These are phyloP conservation scores for Acanthiza pusilla DNA, from an alignment of 2,797 vertebrate genomes.

Conservation along the genomic window DNA sequence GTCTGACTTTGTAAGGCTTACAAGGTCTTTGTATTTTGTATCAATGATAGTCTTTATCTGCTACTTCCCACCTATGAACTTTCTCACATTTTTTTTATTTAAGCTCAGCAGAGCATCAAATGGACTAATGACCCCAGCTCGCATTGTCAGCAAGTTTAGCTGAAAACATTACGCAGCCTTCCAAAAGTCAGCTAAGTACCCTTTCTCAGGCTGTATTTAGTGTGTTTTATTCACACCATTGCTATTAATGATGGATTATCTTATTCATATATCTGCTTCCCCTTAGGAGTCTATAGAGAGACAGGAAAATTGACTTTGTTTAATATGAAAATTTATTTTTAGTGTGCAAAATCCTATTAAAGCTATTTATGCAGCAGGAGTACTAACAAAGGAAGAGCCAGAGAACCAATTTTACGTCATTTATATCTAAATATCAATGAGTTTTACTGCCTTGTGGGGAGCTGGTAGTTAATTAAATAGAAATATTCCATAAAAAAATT, in stretches of 20 bases:
- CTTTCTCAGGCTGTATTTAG: background rate
- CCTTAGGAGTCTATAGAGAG: background rate
- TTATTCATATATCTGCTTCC: background rate
- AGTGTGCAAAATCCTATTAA: background rate
- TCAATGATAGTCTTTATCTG: background rate
- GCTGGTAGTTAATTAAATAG: background rate
- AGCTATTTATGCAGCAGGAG: background rate
- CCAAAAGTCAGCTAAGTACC: background rate
- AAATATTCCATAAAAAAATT: background rate
- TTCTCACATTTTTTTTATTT: background rate
- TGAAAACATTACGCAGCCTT: background rate
- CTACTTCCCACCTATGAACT: background rate
- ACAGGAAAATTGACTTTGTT: background rate
- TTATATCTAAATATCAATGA: background rate
- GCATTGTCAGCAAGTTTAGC: background rate
- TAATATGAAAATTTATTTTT: background rate
- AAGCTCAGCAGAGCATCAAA: background rate
- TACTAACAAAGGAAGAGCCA: background rate
- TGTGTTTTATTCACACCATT: background rate
- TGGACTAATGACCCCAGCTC: background rate
- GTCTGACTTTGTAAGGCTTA: background rate
- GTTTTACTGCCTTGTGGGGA: background rate
- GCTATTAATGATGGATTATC: background rate
- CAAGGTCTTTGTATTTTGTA: background rate
- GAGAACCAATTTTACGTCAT: background rate